Evolutionary conservation across 2,113 vertebrate genomes (phyloP).

Genomic region (Peromyscus californicus): DNA sequence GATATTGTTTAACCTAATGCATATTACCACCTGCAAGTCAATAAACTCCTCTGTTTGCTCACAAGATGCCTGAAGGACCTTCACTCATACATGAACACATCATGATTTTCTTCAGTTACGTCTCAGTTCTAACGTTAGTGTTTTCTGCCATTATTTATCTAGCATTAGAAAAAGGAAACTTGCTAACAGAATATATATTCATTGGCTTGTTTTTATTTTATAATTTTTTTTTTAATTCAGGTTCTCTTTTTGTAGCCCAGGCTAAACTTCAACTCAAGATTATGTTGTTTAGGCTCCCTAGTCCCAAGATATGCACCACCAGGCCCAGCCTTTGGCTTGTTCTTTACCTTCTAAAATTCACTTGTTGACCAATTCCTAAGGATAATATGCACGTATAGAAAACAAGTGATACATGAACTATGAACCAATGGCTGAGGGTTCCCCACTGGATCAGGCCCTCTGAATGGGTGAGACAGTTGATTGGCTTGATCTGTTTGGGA

Average conservation of each 20-base stretch:
- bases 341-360: not conserved
- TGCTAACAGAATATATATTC: not conserved
- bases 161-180: not conserved
- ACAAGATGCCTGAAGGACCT: constrained; percentile 30
- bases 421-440: too few species aligned
- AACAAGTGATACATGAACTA: too few species aligned
- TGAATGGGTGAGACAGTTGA: too few species aligned
- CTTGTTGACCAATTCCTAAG: constrained; percentile 13
- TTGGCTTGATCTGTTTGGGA: too few species aligned
- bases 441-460: too few species aligned
- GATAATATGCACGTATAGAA: constrained; percentile 1
- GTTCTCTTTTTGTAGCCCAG: not conserved
- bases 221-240: not conserved
- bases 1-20: constrained; percentile 41
- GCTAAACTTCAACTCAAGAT: not conserved
- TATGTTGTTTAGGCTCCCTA: not conserved
- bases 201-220: not conserved
- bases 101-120: constrained; percentile 52
- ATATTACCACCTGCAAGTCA: not conserved
- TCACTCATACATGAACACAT: not conserved
- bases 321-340: not conserved
- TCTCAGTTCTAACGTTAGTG: not conserved
- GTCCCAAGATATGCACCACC: not conserved
- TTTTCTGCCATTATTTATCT: constrained; percentile 40
- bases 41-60: constrained; percentile 13